A percentile compares a stretch with the other conserved stretches of the same genome.
Evolutionary conservation across 2,797 vertebrate genomes (phyloP).

Genomic region (Tauraco hartlaubi): DNA sequence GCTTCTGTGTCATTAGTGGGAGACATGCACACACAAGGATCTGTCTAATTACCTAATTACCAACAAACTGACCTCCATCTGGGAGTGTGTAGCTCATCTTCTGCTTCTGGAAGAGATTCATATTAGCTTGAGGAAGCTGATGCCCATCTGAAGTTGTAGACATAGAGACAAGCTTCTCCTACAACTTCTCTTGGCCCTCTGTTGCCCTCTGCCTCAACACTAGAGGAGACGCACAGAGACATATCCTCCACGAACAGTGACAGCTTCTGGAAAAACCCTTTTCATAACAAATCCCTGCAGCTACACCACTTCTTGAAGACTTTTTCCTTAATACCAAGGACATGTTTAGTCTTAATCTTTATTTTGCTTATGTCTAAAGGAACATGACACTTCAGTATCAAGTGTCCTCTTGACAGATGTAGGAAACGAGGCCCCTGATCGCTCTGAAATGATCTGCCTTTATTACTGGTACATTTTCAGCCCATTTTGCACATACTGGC

Average conservation of each 20-base stretch:
- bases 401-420: background rate
- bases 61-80: background rate
- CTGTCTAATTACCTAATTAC: background rate
- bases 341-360: conserved; percentile 43
- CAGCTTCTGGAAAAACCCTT: background rate
- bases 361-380: conserved; percentile 40
- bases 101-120: background rate
- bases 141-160: background rate
- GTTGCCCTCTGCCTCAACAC: background rate
- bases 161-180: background rate
- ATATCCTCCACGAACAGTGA: accelerated
- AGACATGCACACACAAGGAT: background rate
- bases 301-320: background rate
- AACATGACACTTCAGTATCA: background rate
- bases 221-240: background rate
- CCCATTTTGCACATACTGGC: background rate
- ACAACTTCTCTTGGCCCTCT: background rate
- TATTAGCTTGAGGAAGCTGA: background rate
- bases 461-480: background rate
- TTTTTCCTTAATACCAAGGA: background rate
- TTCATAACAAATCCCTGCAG: background rate
- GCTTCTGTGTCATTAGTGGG: background rate
- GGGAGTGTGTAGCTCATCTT: background rate
- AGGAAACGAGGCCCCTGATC: background rate
- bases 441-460: background rate